Percentiles rank a stretch among this genome's conserved stretches.
Evolutionary conservation across 1,140 invertebrate genomes (phyloP).

Genomic region (Neotoxoptera formosana): DNA sequence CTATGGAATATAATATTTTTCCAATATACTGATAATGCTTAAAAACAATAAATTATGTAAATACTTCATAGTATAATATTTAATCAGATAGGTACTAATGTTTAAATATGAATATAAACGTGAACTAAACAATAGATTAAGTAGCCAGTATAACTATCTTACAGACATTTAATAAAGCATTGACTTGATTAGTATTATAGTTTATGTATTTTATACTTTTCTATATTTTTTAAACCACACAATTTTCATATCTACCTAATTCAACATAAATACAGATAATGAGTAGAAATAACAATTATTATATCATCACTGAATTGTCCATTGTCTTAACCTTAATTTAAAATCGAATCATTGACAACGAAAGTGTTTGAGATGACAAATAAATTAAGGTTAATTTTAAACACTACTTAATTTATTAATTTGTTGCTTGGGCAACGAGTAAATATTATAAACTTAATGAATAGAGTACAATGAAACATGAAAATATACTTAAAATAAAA

Average conservation of each 20-base stretch:
- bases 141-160: not conserved
- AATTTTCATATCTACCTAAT: not conserved
- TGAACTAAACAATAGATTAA: not conserved
- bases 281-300: not conserved
- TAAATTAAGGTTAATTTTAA: not conserved
- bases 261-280: not conserved
- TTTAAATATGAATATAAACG: not conserved
- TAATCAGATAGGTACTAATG: not conserved
- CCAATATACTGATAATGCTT: not conserved
- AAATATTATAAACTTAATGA: not conserved
- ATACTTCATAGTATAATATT: not conserved
- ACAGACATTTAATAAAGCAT: not conserved
- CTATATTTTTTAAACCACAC: not conserved
- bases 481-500: not conserved
- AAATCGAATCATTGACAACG: not conserved
- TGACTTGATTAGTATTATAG: not conserved
- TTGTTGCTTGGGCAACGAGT: not conserved
- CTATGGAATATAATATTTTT: not conserved
- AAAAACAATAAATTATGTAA: not conserved
- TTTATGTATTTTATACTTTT: not conserved
- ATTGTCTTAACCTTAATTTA: not conserved
- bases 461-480: not conserved
- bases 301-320: not conserved
- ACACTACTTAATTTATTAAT: not conserved
- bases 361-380: not conserved